A percentile compares a stretch with the other conserved stretches of the same genome.
phyloP scores from a whole-genome alignment of 2,113 vertebrate genomes.

The Solenodon paradoxus region DNA sequence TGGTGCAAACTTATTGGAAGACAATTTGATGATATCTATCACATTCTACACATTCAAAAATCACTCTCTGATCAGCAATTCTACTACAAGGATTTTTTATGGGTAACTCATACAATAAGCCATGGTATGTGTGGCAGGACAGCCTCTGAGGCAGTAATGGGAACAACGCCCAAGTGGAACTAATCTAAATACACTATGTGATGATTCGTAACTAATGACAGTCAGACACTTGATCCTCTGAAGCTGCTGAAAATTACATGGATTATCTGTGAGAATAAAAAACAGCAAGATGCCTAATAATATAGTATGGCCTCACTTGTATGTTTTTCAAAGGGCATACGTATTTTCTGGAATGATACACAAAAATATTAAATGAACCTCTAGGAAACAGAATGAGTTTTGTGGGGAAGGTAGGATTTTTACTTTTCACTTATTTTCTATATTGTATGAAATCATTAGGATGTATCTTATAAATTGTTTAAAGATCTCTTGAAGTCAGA shows the following conservation, averaged over 20 bases:
- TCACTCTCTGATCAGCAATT: neutral
- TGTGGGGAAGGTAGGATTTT: neutral
- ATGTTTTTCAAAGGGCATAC: neutral
- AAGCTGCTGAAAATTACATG: neutral
- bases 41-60: neutral
- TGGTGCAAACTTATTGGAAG: neutral
- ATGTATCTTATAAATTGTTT: neutral
- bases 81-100: neutral
- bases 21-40: neutral
- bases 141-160: neutral
- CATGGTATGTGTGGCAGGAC: accelerated
- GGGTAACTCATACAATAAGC: neutral
- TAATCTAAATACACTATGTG: neutral
- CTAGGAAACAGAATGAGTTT: neutral
- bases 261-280: neutral
- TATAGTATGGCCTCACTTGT: neutral
- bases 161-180: neutral
- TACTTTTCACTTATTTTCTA: neutral
- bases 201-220: neutral
- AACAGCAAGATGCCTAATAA: neutral
- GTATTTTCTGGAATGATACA: neutral
- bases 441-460: neutral
- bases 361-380: neutral
- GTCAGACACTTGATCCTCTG: neutral
- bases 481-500: neutral